Conservation (phyloP, 64 coral and sea anemone genomes). For the Montipora cactus region DNA sequence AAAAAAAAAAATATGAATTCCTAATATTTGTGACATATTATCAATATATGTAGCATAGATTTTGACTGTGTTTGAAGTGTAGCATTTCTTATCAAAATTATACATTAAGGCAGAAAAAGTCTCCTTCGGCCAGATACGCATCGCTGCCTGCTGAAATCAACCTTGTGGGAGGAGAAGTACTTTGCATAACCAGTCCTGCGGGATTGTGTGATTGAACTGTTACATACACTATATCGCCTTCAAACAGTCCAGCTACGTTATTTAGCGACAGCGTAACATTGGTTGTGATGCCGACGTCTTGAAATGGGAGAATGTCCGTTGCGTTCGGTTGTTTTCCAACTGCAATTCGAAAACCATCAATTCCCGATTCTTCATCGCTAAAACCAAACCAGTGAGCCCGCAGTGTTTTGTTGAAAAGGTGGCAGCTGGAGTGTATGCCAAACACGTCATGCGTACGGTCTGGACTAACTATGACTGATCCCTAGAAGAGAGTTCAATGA, state of each 20-base stretch:
- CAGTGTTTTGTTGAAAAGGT: slow-evolving; percentile 86
- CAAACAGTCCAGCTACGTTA: slow-evolving; percentile 18
- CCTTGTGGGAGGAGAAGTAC: slow-evolving; percentile 80
- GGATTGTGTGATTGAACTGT: slow-evolving; percentile 75
- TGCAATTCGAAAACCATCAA: slow-evolving; percentile 75
- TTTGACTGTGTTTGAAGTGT: not conserved
- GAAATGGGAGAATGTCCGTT: slow-evolving; percentile 62
- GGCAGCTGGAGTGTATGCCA: slow-evolving; percentile 87
- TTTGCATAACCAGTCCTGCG: slow-evolving; percentile 65
- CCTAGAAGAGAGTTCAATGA: slow-evolving; percentile 32
- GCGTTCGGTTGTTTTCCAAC: slow-evolving; percentile 63
- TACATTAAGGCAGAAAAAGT: slow-evolving; percentile 81
- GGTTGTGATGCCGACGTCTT: slow-evolving; percentile 68
- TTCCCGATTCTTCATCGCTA: slow-evolving; percentile 75
- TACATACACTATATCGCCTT: slow-evolving; percentile 77
- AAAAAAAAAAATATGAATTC: too few relatives aligned
- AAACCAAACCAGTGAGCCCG: slow-evolving; percentile 90
- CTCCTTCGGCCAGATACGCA: slow-evolving; percentile 72
- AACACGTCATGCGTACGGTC: slow-evolving; percentile 91
- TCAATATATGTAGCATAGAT: too few relatives aligned
- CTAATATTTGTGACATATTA: too few relatives aligned
- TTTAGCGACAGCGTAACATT: slow-evolving; percentile 57
- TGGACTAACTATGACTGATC: slow-evolving; percentile 84
- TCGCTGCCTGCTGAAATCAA: slow-evolving; percentile 78
- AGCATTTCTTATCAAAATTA: not conserved